A percentile compares a stretch with the other conserved stretches of the same genome.
Evolutionary conservation across 2,888 invertebrate species (phyloP).

Genomic region (Rapana venosa): DNA sequence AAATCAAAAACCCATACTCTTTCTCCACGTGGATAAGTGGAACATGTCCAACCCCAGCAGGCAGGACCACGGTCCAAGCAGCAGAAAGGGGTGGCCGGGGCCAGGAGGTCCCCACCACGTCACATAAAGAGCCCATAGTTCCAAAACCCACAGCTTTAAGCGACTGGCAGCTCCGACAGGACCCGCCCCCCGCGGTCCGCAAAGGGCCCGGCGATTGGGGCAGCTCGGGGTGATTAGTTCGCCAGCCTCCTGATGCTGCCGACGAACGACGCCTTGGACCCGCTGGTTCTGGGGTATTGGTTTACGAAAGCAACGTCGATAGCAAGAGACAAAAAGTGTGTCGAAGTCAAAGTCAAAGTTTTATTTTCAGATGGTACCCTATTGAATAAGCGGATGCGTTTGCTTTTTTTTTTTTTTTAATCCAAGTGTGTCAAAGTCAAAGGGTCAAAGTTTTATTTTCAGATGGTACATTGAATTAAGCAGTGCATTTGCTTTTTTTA

Average conservation of each 20-base stretch:
- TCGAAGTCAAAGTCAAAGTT: no score
- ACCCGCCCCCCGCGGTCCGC: conserved; percentile 1
- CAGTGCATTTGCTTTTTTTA: no score
- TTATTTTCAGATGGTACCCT: no score
- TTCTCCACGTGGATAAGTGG: neutral
- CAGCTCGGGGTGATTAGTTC: neutral
- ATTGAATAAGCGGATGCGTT: no score
- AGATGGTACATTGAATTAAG: no score
- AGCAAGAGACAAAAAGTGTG: no score
- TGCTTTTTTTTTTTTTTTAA: no score
- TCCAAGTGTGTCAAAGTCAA: no score
- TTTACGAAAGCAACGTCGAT: no score
- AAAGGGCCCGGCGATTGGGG: neutral
- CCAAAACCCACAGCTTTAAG: neutral
- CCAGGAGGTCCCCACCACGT: neutral
- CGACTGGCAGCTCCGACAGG: neutral
- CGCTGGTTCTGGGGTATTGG: neutral
- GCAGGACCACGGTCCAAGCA: neutral
- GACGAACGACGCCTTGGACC: neutral
- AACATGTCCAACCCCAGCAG: neutral
- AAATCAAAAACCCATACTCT: neutral
- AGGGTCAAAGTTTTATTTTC: no score
- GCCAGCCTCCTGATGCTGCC: neutral
- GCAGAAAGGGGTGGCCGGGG: neutral
- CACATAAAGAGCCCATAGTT: neutral